phyloP scores from a whole-genome alignment of 2,797 vertebrate genomes.

The Myiotriccus ornatus region DNA sequence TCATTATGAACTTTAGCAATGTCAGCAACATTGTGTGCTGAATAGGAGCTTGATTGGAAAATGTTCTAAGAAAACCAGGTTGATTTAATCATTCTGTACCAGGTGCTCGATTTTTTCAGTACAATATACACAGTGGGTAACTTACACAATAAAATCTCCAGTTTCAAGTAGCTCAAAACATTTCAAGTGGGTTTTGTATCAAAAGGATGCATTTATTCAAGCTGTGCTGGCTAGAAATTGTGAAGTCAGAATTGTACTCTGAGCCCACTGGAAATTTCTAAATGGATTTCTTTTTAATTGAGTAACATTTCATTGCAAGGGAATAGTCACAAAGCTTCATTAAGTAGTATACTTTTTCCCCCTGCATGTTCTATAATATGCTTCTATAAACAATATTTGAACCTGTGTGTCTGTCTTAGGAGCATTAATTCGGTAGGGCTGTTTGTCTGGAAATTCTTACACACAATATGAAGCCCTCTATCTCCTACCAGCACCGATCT shows the following conservation, averaged over 20 bases:
- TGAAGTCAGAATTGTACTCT: conserved; percentile 31
- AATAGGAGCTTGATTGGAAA: conserved; percentile 56
- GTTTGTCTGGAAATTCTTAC: not conserved
- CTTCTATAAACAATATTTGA: not conserved
- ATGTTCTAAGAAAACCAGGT: conserved; percentile 10
- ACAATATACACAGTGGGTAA: conserved; percentile 17
- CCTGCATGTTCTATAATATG: not conserved
- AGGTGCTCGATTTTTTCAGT: conserved; percentile 21
- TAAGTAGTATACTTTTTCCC: not conserved
- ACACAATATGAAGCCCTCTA: not conserved
- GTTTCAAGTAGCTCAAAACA: conserved; percentile 55
- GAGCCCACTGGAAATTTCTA: conserved; percentile 40
- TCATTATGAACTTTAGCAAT: not conserved
- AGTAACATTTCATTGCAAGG: conserved; percentile 5
- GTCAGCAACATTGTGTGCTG: conserved; percentile 19
- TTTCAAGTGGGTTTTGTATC: conserved; percentile 62
- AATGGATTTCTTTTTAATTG: conserved; percentile 35
- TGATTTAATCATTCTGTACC: conserved; percentile 53
- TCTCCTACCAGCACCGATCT: not conserved
- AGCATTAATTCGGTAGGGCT: not conserved
- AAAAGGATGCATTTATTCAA: conserved; percentile 62
- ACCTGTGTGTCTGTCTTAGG: not conserved
- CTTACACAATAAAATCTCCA: conserved; percentile 51
- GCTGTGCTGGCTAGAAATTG: conserved; percentile 19
- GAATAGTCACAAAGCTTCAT: not conserved